These are phyloP conservation scores for Siniperca scherzeri DNA, from an alignment of 2,797 vertebrate species.

Conservation along the genomic window DNA sequence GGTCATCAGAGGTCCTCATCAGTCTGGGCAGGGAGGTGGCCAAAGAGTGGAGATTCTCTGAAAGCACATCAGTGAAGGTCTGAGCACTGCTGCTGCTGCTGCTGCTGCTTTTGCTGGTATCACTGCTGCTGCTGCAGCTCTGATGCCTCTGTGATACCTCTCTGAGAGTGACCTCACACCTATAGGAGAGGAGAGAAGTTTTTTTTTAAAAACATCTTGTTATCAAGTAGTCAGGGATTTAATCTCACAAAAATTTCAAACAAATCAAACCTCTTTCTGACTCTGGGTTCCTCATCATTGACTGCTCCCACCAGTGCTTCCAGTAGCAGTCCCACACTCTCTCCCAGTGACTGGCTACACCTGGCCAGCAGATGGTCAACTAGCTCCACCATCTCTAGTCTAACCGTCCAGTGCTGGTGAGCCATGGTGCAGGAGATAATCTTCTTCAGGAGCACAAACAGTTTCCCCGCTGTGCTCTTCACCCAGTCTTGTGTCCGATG, in stretches of 20 bases:
- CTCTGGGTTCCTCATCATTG: constrained; percentile 88
- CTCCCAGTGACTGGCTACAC: constrained; percentile 87
- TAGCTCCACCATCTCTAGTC: constrained; percentile 89
- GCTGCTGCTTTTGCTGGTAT: constrained; percentile 39
- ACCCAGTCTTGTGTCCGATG: constrained; percentile 89
- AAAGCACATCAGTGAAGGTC: constrained; percentile 89
- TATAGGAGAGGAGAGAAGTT: constrained; percentile 28
- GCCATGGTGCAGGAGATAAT: constrained; percentile 87
- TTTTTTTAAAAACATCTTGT: neutral
- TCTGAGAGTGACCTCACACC: constrained; percentile 80
- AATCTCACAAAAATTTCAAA: neutral
- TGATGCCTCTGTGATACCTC: constrained; percentile 81
- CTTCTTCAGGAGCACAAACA: constrained; percentile 88
- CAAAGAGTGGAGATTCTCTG: constrained; percentile 93
- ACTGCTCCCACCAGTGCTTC: constrained; percentile 91
- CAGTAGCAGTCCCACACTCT: constrained; percentile 86
- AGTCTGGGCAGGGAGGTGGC: constrained; percentile 92
- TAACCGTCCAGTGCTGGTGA: constrained; percentile 95
- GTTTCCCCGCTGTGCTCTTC: constrained; percentile 86
- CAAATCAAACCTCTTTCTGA: constrained; percentile 82
- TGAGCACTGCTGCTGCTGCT: constrained; percentile 62
- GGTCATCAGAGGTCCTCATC: constrained; percentile 92
- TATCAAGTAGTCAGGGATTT: neutral
- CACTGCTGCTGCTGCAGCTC: constrained; percentile 46
- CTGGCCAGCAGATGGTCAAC: constrained; percentile 85